Evolutionary conservation across 2,888 invertebrate species (phyloP), one percentile per base, ranked within the genome.

Genomic region (Sicus ferrugineus): DNA sequence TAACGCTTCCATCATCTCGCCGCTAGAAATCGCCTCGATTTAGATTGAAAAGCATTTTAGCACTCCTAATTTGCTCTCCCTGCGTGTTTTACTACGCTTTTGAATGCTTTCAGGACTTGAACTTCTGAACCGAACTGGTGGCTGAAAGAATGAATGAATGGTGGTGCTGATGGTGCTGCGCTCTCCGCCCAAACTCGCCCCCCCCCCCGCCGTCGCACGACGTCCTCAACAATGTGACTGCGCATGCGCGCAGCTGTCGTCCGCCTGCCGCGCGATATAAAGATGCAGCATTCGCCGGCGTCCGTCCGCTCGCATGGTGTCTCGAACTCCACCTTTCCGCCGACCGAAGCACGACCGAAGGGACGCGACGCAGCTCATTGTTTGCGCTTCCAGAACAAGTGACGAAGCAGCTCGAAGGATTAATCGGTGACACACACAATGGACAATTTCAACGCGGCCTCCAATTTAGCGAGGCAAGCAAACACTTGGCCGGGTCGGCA

Each of bases 341-440:
- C 9, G 21, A 52, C 21, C 28, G 14, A 42, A n/a, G 54, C 7
- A 16, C 2, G 26, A 54, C 23, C 14, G 54, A 54, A 28, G n/a
- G n/a, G n/a, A n/a, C n/a, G n/a, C n/a, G n/a, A n/a, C n/a, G 26
- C 7, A 54, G 23, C 34, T 52, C 34, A 52, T 64, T 64, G 64
- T 64, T 64, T 52, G 31, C 34, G 23, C 23, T 64, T 11, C 31
- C 30, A 46, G 34, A n/a, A 34, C 75, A 78, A 79, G 80, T 83
- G 83, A 83, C 81, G 82, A 81, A 81, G 80, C 79, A 79, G 76
- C 79, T 78, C 76, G 78, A 77, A 79, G 81, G 81, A 84, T 84
- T 84, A 84, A 84, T 84, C 84, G 84, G 76, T 83, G 83, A 84
- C 84, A 84, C 79, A 82, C 77, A 74, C 79, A 77, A 76, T 77